Percentiles rank a stretch among this genome's conserved stretches.
phyloP scores from a whole-genome alignment of 2,113 vertebrate genomes.

The Sclerurus mexicanus region DNA sequence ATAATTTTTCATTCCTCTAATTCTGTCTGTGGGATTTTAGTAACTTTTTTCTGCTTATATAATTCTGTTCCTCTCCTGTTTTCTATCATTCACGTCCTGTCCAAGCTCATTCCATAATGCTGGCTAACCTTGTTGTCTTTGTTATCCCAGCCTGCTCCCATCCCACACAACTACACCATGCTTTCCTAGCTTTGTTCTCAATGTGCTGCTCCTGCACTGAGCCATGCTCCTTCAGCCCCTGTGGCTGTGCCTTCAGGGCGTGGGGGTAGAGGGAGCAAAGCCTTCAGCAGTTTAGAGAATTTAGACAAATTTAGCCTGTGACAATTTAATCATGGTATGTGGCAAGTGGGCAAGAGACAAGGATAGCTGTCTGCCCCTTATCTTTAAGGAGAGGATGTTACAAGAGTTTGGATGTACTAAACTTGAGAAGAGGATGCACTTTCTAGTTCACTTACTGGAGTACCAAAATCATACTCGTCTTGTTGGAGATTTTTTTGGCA shows the following conservation, averaged over 20 bases:
- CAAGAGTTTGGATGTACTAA: background rate
- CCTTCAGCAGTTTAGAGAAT: background rate
- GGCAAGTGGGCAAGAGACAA: background rate
- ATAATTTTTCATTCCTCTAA: background rate
- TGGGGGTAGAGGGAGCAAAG: background rate
- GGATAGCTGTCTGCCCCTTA: background rate
- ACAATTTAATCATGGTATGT: background rate
- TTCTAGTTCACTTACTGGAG: background rate
- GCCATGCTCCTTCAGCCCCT: background rate
- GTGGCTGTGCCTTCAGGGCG: rapidly evolving
- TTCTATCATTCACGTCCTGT: background rate
- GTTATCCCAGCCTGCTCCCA: background rate
- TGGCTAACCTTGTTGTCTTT: background rate
- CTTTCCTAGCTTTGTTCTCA: background rate
- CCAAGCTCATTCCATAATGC: rapidly evolving
- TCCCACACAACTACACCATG: background rate
- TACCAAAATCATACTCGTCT: background rate
- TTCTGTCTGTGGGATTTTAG: background rate
- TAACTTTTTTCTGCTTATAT: background rate
- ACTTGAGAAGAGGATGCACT: background rate
- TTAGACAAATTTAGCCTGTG: background rate
- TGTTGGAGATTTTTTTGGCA: background rate
- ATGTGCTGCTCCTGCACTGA: rapidly evolving
- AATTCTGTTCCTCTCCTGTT: background rate
- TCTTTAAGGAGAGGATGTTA: background rate